Percentiles rank a stretch among this genome's conserved stretches.
phyloP scores from a whole-genome alignment of 2,113 vertebrate species.

The Xenus cinereus region DNA sequence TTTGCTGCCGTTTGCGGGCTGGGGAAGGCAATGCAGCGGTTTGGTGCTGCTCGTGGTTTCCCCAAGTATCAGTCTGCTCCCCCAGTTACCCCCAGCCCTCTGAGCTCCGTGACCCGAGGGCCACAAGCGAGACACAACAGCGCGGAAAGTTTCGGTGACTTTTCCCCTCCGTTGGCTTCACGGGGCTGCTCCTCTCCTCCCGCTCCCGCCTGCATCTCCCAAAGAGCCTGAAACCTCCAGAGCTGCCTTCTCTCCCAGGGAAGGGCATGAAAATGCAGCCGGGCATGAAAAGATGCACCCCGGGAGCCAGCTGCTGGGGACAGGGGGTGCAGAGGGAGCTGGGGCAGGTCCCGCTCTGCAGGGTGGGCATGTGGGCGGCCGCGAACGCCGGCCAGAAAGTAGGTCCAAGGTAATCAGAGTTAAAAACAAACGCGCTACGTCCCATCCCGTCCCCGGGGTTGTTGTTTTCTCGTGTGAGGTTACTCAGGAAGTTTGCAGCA shows the following conservation, averaged over 20 bases:
- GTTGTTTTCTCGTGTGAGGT: constrained; percentile 75
- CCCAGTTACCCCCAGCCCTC: too few relatives aligned
- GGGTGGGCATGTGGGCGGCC: background rate
- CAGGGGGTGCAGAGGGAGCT: background rate
- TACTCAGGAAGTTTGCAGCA: constrained; percentile 81
- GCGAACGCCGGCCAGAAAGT: background rate
- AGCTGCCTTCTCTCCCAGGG: background rate
- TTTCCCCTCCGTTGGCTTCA: background rate
- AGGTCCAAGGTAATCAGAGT: constrained; percentile 55
- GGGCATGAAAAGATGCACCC: too few relatives aligned
- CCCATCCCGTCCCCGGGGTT: background rate
- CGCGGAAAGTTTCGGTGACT: background rate
- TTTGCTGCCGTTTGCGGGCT: background rate
- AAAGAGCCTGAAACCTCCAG: background rate
- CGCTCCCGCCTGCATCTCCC: background rate
- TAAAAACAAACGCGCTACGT: constrained; percentile 64
- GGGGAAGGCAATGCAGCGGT: background rate
- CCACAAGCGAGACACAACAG: background rate
- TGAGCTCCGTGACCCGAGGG: background rate
- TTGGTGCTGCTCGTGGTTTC: background rate
- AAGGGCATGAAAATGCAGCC: background rate
- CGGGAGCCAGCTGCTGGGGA: background rate
- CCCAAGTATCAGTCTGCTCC: background rate
- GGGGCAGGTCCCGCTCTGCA: background rate
- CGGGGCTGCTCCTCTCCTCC: background rate